A percentile compares a stretch with the other conserved stretches of the same genome.
These are phyloP conservation scores for Agrypnia vestita DNA, from an alignment of 1,140 invertebrate species.

Conservation along the genomic window DNA sequence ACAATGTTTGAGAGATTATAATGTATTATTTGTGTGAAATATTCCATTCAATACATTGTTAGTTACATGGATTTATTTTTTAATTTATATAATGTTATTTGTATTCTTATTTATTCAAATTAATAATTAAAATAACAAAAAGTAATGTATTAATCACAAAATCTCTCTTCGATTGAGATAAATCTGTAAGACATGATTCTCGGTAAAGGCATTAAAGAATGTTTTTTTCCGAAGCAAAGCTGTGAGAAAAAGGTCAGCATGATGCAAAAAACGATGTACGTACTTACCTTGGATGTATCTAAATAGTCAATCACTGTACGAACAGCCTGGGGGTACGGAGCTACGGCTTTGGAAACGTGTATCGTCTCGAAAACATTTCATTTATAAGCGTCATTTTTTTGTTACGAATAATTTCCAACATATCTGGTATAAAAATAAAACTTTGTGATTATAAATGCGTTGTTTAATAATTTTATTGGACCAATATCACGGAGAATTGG, in stretches of 20 bases:
- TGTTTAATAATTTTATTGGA: too few species aligned
- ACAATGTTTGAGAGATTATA: too few species aligned
- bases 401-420: too few species aligned
- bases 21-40: too few species aligned
- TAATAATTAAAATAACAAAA: too few species aligned
- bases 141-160: neutral
- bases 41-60: too few species aligned
- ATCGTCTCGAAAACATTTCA: neutral
- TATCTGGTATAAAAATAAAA: too few species aligned
- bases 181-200: neutral
- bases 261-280: slow-evolving; percentile 18
- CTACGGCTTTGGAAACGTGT: neutral
- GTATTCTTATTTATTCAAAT: too few species aligned
- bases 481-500: too few species aligned
- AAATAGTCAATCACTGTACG: slow-evolving; percentile 25
- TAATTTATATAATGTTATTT: too few species aligned
- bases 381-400: neutral
- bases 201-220: neutral
- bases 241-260: slow-evolving; percentile 37
- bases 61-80: too few species aligned
- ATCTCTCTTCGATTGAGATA: slow-evolving; percentile 12
- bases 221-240: neutral
- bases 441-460: too few species aligned
- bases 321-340: neutral
- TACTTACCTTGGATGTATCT: neutral